Evolutionary conservation across 2,113 vertebrate genomes (phyloP), one percentile per base, ranked within the genome.

Genomic region (Callipepla squamata): DNA sequence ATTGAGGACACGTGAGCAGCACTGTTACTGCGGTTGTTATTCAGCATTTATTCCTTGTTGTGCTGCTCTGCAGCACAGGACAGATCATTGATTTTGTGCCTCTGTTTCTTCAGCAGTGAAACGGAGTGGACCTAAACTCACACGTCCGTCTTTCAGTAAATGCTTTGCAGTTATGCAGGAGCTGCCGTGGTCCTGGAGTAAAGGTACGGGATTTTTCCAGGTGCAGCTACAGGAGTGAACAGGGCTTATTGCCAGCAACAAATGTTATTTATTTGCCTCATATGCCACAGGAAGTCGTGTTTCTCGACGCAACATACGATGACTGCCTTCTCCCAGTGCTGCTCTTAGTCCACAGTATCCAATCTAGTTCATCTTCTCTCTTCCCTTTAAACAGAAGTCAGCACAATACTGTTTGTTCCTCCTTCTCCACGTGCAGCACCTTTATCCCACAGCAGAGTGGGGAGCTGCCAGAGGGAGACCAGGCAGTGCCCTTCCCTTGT

Each of bases 261-360:
- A 72, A 76, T 75, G 88, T 89, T 92, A 80, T 75, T 95, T 26
- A 53, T 94, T 68, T 92, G 86, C 63, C 70, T 84, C 88, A 40
- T 8, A 63, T 53, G 53, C 61, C 48, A 67, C 65, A 90, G 76
- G 70, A 88, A 92, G 86, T 67, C 34, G 2, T 23, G 45, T 78
- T 90, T 90, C 77, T 3, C 4, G 75, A 88, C 55, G 42, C 67
- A 12, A 63, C 80, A 17, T 86, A 67, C 69, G 92, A 93, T 2
- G 28, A 67, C 50, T 80, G 36, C 55, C 75, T 87, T 92, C 45
- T 80, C 42, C 42, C 58, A 26, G 26, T 87, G 62, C 58, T 82
- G 63, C 26, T 67, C 11, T 75, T 44, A 21, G 38, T 75, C 61
- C 81, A 44, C 19, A 9, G n/a, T 61, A 78, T 68, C 57, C 65